phyloP scores from a whole-genome alignment of 2,113 vertebrate species.

The Piaya cayana region DNA sequence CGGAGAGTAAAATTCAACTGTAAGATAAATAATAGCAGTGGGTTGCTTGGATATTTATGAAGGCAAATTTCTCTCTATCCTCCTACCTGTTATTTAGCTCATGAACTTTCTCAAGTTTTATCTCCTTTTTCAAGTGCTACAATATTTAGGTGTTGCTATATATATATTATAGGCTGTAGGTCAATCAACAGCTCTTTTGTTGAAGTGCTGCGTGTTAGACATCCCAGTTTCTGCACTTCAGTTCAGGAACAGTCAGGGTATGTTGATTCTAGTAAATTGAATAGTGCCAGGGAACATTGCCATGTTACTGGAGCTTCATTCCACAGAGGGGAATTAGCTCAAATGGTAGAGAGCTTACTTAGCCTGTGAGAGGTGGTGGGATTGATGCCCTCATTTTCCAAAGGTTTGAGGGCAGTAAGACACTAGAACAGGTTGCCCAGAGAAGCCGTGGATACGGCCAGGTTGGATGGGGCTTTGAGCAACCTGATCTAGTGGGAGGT shows the following conservation, averaged over 20 bases:
- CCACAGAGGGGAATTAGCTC: conserved; percentile 49
- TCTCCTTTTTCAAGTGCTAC: background rate
- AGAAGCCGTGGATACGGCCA: no score
- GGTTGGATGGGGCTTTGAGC: no score
- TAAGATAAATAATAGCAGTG: background rate
- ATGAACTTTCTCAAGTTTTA: background rate
- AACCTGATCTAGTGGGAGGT: no score
- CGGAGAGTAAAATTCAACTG: background rate
- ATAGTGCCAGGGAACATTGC: background rate
- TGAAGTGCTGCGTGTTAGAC: background rate
- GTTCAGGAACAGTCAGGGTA: background rate
- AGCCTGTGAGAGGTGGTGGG: conserved; percentile 85
- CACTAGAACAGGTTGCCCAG: no score
- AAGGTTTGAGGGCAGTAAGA: no score
- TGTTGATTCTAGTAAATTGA: background rate
- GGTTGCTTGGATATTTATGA: background rate
- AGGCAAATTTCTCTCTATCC: background rate
- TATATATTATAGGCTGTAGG: background rate
- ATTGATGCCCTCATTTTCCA: conserved; percentile 74
- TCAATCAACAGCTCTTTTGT: background rate
- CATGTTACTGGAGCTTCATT: background rate
- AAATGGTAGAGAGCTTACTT: conserved; percentile 81
- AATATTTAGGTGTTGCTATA: background rate
- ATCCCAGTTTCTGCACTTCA: background rate
- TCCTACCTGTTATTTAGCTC: background rate